These are phyloP conservation scores for Phyllotreta striolata DNA, from an alignment of 2,888 invertebrate species.

Conservation along the genomic window DNA sequence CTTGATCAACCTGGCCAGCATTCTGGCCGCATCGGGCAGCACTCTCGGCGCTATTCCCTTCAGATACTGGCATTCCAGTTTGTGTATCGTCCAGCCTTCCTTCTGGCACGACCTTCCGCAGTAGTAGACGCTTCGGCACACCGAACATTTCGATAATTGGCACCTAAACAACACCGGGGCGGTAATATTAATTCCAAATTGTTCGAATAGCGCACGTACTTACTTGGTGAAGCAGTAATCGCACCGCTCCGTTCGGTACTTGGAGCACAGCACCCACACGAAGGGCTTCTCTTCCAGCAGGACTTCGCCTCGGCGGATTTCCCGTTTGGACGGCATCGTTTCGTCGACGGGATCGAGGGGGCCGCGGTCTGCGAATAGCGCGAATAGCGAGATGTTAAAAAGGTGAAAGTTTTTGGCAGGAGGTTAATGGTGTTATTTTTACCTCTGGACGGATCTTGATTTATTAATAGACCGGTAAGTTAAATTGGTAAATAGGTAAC, in stretches of 20 bases:
- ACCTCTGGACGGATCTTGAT: too few relatives aligned
- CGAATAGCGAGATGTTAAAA: too few relatives aligned
- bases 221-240: slow-evolving; percentile 81
- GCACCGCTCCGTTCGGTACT: slow-evolving; percentile 74
- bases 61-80: slow-evolving; percentile 81
- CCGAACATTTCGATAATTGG: slow-evolving; percentile 81
- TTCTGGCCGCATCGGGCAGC: slow-evolving; percentile 83
- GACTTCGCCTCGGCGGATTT: slow-evolving; percentile 70
- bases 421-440: too few relatives aligned
- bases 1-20: slow-evolving; percentile 79
- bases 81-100: slow-evolving; percentile 83
- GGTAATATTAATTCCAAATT: too few relatives aligned
- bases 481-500: too few relatives aligned
- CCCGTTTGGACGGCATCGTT: slow-evolving; percentile 55
- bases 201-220: slow-evolving; percentile 50
- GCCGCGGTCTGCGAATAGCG: too few relatives aligned
- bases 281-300: slow-evolving; percentile 79
- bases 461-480: too few relatives aligned
- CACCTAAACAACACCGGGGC: slow-evolving; percentile 61
- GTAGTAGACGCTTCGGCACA: slow-evolving; percentile 84
- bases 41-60: slow-evolving; percentile 75
- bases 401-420: too few relatives aligned
- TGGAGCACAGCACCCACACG: slow-evolving; percentile 74
- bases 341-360: not conserved
- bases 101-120: slow-evolving; percentile 84